Percentiles rank a stretch among this genome's conserved stretches.
Conservation (phyloP, 2,113 vertebrate genomes). For the Benitochromis conjunctus region DNA sequence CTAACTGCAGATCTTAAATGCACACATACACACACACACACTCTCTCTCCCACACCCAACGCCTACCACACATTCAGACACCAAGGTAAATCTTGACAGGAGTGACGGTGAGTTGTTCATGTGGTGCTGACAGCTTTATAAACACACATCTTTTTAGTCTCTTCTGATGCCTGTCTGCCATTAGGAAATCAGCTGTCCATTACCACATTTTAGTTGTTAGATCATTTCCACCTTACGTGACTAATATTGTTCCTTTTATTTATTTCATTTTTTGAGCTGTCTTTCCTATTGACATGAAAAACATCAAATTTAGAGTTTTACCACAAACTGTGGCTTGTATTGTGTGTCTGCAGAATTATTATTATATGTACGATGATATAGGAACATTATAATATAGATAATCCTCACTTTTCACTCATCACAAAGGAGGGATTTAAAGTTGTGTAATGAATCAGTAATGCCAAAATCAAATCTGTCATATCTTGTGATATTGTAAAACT, state of each 20-base stretch:
- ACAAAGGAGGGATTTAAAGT: background rate
- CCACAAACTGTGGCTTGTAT: background rate
- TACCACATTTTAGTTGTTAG: conserved; percentile 14
- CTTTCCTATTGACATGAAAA: background rate
- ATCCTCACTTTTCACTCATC: background rate
- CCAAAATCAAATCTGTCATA: background rate
- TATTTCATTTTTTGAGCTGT: background rate
- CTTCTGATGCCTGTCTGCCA: conserved; percentile 22
- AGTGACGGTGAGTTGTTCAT: conserved; percentile 32
- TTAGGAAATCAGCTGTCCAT: conserved; percentile 43
- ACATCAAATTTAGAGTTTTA: background rate
- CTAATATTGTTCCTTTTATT: background rate
- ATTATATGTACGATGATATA: background rate
- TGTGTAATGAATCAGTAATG: background rate
- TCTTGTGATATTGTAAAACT: background rate
- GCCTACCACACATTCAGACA: background rate
- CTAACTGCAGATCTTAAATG: conserved; percentile 35
- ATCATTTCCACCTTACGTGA: background rate
- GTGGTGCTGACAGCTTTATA: conserved; percentile 54
- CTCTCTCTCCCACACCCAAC: background rate
- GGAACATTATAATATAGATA: conserved; percentile 6
- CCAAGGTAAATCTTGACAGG: conserved; percentile 16
- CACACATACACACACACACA: background rate
- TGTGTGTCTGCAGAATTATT: background rate
- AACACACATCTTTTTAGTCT: conserved; percentile 49